Percentiles rank a stretch among this genome's conserved stretches.
Evolutionary conservation across 1,140 invertebrate genomes (phyloP).

Genomic region (Drosophila guanche): DNA sequence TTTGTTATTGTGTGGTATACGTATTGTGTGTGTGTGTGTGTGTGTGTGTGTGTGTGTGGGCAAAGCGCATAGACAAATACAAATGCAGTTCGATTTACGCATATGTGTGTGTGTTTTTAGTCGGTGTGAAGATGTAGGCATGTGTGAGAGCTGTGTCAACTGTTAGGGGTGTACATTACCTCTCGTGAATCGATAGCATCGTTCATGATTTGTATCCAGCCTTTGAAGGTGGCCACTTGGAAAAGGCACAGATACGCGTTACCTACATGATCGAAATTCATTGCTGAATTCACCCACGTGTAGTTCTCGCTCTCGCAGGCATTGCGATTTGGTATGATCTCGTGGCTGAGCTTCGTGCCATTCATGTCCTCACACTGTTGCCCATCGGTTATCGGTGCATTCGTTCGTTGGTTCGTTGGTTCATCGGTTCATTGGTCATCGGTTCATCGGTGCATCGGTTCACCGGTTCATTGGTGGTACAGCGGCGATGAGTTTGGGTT

Average conservation of each 20-base stretch:
- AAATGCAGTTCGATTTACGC: slow-evolving; percentile 16
- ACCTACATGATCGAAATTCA: slow-evolving; percentile 99
- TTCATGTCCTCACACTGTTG: slow-evolving; percentile 93
- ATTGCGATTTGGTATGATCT: slow-evolving; percentile 93
- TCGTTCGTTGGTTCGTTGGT: too few relatives aligned
- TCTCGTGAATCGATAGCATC: slow-evolving; percentile 98
- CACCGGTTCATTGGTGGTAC: slow-evolving; percentile 15
- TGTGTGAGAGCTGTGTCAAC: slow-evolving; percentile 9
- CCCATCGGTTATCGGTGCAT: slow-evolving; percentile 11
- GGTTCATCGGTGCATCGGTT: not conserved
- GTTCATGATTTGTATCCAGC: slow-evolving; percentile 98
- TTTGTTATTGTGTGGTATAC: slow-evolving; percentile 4
- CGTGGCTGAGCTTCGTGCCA: slow-evolving; percentile 90
- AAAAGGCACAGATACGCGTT: slow-evolving; percentile 98
- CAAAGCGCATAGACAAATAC: slow-evolving; percentile 49
- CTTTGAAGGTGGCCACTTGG: slow-evolving; percentile 99
- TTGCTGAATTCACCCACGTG: slow-evolving; percentile 97
- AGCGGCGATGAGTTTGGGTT: slow-evolving; percentile 45
- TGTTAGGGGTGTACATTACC: slow-evolving; percentile 85
- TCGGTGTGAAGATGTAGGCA: slow-evolving; percentile 2
- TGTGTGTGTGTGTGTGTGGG: slow-evolving; percentile 16
- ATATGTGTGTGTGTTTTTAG: slow-evolving; percentile 17
- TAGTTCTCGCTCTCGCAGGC: slow-evolving; percentile 94
- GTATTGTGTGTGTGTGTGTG: slow-evolving; percentile 24
- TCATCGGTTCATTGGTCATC: too few relatives aligned